phyloP scores from a whole-genome alignment of 2,113 vertebrate species.

The Heterotis niloticus region DNA sequence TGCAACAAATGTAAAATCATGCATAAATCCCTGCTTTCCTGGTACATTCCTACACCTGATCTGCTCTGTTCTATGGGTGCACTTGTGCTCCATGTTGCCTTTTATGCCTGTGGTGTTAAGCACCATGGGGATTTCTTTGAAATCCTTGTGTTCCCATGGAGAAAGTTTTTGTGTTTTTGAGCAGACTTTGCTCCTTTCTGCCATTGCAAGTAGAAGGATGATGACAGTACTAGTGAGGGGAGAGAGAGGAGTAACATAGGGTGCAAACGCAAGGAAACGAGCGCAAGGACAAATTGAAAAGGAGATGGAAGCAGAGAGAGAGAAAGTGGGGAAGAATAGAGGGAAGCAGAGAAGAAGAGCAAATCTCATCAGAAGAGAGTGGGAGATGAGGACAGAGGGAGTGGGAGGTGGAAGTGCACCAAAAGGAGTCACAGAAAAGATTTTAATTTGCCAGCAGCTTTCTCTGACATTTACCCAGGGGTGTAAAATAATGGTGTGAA shows the following conservation, averaged over 20 bases:
- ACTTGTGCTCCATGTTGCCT: constrained; percentile 33
- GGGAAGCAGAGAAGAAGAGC: constrained; percentile 41
- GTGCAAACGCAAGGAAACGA: neutral
- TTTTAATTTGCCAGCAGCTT: constrained; percentile 56
- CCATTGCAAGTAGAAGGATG: constrained; percentile 8
- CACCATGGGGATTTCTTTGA: neutral
- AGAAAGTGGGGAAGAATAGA: neutral
- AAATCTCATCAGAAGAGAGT: constrained; percentile 22
- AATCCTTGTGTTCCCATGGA: constrained; percentile 24
- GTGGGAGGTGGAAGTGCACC: neutral
- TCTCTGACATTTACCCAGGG: constrained; percentile 54
- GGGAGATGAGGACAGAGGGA: constrained; percentile 22
- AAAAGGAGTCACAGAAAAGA: constrained; percentile 24
- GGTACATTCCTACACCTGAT: neutral
- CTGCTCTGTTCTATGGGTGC: constrained; percentile 31
- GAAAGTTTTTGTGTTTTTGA: constrained; percentile 31
- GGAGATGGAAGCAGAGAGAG: neutral
- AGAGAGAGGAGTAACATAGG: neutral
- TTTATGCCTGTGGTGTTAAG: neutral
- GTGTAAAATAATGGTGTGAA: constrained; percentile 55
- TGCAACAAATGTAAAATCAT: neutral
- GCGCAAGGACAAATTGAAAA: neutral
- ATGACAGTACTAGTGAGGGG: constrained; percentile 14
- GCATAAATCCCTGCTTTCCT: neutral
- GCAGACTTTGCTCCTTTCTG: constrained; percentile 22